Conservation (phyloP, 2,888 invertebrate species). For the Agelastica alni region DNA sequence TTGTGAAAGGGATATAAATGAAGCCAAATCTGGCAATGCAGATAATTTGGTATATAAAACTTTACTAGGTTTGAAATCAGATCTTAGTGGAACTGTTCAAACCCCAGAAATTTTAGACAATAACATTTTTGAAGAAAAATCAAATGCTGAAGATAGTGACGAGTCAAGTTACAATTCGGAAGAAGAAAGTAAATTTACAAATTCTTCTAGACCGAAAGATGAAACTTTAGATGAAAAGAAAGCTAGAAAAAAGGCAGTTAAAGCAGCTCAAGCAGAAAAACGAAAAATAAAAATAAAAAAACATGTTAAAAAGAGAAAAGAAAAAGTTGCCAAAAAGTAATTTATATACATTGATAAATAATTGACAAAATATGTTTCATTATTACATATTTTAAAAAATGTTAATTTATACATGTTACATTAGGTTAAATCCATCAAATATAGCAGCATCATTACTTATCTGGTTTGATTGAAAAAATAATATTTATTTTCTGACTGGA, state of each 20-base stretch:
- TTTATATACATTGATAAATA: too few relatives aligned
- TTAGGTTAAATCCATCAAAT: too few relatives aligned
- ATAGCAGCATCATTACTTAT: too few relatives aligned
- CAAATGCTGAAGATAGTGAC: constrained; percentile 42
- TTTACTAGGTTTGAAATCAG: constrained; percentile 80
- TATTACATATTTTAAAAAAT: too few relatives aligned
- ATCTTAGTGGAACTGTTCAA: constrained; percentile 73
- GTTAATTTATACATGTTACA: too few relatives aligned
- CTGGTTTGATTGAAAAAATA: too few relatives aligned
- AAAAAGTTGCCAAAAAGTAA: constrained; percentile 68
- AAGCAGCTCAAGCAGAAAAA: constrained; percentile 86
- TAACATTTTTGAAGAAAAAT: constrained; percentile 47
- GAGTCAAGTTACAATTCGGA: constrained; percentile 44
- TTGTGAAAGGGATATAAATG: constrained; percentile 82
- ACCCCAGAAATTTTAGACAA: constrained; percentile 68
- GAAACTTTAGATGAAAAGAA: constrained; percentile 83
- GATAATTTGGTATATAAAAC: constrained; percentile 83
- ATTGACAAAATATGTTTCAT: too few relatives aligned
- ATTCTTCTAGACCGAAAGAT: constrained; percentile 71
- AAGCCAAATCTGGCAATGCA: constrained; percentile 74
- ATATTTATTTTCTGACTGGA: too few relatives aligned
- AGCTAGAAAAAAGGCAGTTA: constrained; percentile 84
- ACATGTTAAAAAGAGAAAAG: constrained; percentile 88
- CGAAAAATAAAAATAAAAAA: constrained; percentile 92
- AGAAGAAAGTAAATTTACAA: constrained; percentile 62